A percentile compares a stretch with the other conserved stretches of the same genome.
These are phyloP conservation scores for Micromussa lordhowensis DNA, from an alignment of 92 coral and sea anemone species.

Conservation along the genomic window DNA sequence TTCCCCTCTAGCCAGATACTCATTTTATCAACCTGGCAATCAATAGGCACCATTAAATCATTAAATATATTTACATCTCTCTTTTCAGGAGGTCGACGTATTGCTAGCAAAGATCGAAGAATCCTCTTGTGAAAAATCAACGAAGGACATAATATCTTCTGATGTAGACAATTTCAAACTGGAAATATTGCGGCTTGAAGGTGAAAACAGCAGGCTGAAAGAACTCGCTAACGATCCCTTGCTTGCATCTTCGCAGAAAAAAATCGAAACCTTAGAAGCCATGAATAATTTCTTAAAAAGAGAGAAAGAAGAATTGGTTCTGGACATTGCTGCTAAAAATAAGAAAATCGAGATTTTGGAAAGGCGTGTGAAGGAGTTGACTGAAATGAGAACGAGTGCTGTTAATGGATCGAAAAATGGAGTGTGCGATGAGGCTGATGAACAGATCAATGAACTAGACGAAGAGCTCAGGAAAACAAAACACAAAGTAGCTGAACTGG, in stretches of 20 bases:
- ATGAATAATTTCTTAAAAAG: slow-evolving; percentile 60
- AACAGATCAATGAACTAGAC: slow-evolving; percentile 24
- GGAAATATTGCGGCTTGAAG: slow-evolving; percentile 70
- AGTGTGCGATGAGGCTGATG: slow-evolving; percentile 37
- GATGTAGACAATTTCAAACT: slow-evolving; percentile 59
- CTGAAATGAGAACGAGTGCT: slow-evolving; percentile 22
- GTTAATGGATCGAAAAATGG: slow-evolving; percentile 46
- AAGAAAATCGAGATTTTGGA: slow-evolving; percentile 74
- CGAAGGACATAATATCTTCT: slow-evolving; percentile 33
- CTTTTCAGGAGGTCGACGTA: slow-evolving; percentile 44
- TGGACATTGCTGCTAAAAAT: slow-evolving; percentile 69
- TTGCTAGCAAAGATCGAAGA: slow-evolving; percentile 49
- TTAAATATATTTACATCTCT: not conserved
- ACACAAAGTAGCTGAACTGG: slow-evolving; percentile 65
- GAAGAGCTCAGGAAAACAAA: slow-evolving; percentile 56
- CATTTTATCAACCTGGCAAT: not conserved
- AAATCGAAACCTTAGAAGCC: slow-evolving; percentile 61
- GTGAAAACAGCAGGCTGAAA: slow-evolving; percentile 59
- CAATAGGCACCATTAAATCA: not conserved
- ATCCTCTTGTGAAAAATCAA: not conserved
- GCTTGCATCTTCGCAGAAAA: slow-evolving; percentile 51
- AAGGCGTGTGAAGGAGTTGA: slow-evolving; percentile 58
- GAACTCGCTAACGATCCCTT: slow-evolving; percentile 49
- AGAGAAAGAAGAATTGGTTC: slow-evolving; percentile 77
- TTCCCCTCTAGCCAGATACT: not conserved